Evolutionary conservation across 2,113 vertebrate species (phyloP), one percentile per base, ranked within the genome.

Genomic region (Corythaixoides concolor): DNA sequence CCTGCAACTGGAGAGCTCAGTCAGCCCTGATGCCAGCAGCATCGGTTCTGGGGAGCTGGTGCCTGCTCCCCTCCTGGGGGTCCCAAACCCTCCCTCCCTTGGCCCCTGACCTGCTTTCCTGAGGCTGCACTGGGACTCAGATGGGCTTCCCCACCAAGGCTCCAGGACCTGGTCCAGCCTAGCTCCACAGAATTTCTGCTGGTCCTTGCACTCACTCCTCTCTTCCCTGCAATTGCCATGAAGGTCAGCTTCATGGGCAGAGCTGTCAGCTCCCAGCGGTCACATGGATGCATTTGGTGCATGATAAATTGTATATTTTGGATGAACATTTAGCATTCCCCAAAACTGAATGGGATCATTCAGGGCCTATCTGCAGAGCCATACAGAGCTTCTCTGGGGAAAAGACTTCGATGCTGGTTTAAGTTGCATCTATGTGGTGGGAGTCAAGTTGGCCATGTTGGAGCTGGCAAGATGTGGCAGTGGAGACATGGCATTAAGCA

Each of bases 31-130:
- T 4, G 14, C 17, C 63, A 66, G 45, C 18, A 81, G 15, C 21
- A 8, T 39, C 41, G 64, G 15, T 37, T 83, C 28, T 49, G 14
- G 8, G 58, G 27, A n/a, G 5, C 23, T 2, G 1, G 8, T 64
- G 19, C 21, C 45, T 3, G 1, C 5, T 2, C 6, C 23, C 5
- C 16, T 80, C 15, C 21, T 62, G 18, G 3, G 41, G 6, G 3
- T 45, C 32, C 11, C n/a, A 76, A 41, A 52, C 3, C 6, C 2
- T 60, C 6, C 20, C 35, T 59, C 6, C 23, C 35, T 59, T 16
- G 12, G 2, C 9, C 8, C 47, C 18, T 17, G 15, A 5, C 14
- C 49, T 56, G 7, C 26, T 37, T 11, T 80, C 26, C 33, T 64
- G 62, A 55, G 43, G 26, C 50, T 88, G 66, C 1, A 6, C 53